phyloP scores from a whole-genome alignment of 2,888 invertebrate genomes.

The Cyrtodaria siliqua region DNA sequence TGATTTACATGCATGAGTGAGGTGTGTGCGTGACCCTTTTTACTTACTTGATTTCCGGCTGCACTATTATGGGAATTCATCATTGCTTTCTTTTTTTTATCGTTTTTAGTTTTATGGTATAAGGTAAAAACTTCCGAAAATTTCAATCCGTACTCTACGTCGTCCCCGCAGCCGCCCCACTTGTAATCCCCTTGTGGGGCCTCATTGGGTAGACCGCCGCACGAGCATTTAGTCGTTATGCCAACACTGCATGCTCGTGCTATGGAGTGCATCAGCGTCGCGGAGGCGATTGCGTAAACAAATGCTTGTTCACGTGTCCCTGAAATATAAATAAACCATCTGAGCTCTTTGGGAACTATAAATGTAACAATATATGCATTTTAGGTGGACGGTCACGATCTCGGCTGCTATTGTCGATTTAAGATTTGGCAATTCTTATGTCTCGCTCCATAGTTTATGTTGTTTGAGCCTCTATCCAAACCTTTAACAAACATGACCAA shows the following conservation, averaged over 20 bases:
- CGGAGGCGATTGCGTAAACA: constrained; percentile 93
- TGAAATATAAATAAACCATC: constrained; percentile 86
- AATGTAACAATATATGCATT: too few relatives aligned
- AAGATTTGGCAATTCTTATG: too few relatives aligned
- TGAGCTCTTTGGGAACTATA: too few relatives aligned
- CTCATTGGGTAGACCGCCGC: constrained; percentile 91
- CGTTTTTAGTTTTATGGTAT: constrained; percentile 69
- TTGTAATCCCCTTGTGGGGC: constrained; percentile 91
- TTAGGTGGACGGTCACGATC: too few relatives aligned
- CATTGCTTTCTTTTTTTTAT: constrained; percentile 87
- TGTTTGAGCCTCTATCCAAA: too few relatives aligned
- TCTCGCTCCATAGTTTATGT: too few relatives aligned
- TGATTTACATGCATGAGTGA: too few relatives aligned
- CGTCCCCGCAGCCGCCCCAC: constrained; percentile 96
- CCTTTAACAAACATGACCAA: too few relatives aligned
- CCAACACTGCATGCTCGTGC: constrained; percentile 93
- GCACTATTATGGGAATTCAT: constrained; percentile 93
- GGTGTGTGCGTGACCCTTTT: too few relatives aligned
- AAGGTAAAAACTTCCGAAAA: constrained; percentile 85
- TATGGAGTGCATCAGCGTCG: constrained; percentile 91
- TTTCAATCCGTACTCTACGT: constrained; percentile 86
- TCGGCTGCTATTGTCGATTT: too few relatives aligned
- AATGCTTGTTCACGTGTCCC: constrained; percentile 95
- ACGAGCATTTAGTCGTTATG: constrained; percentile 91
- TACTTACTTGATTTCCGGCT: constrained; percentile 91